These are phyloP conservation scores for Loriculus beryllinus DNA, from an alignment of 2,797 vertebrate species.

Conservation along the genomic window DNA sequence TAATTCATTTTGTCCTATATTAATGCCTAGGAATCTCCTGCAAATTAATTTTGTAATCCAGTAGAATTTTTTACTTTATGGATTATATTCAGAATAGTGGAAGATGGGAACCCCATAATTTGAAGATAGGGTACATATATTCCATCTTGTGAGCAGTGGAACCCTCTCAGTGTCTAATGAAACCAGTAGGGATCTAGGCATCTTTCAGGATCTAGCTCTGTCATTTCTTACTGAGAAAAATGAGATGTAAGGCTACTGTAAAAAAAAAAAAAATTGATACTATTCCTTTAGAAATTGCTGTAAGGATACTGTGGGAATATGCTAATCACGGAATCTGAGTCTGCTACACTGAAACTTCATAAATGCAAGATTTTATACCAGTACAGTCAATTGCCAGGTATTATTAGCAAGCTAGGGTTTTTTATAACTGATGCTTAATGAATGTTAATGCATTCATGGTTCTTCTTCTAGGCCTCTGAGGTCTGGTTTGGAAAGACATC, in stretches of 20 bases:
- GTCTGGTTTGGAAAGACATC: conserved; percentile 35
- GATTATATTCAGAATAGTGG: not conserved
- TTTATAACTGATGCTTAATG: conserved; percentile 17
- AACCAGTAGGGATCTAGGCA: not conserved
- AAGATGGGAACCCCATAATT: not conserved
- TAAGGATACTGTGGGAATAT: not conserved
- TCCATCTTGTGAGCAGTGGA: not conserved
- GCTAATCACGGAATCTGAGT: not conserved
- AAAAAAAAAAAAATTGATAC: not conserved
- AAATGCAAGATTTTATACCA: conserved; percentile 11
- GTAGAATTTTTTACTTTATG: not conserved
- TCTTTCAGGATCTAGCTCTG: not conserved
- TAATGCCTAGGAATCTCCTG: not conserved
- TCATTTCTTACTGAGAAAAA: not conserved
- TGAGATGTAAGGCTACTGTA: not conserved
- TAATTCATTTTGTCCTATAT: not conserved
- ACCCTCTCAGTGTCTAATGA: not conserved
- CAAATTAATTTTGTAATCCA: not conserved
- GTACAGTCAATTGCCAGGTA: not conserved
- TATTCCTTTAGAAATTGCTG: not conserved
- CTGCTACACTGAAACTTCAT: not conserved
- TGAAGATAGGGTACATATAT: not conserved
- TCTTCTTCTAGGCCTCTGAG: conserved; percentile 14
- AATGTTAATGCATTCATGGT: conserved; percentile 21
- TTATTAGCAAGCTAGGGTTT: conserved; percentile 11